These are phyloP conservation scores for Athalia cordata DNA, from an alignment of 2,888 invertebrate genomes.

Conservation along the genomic window DNA sequence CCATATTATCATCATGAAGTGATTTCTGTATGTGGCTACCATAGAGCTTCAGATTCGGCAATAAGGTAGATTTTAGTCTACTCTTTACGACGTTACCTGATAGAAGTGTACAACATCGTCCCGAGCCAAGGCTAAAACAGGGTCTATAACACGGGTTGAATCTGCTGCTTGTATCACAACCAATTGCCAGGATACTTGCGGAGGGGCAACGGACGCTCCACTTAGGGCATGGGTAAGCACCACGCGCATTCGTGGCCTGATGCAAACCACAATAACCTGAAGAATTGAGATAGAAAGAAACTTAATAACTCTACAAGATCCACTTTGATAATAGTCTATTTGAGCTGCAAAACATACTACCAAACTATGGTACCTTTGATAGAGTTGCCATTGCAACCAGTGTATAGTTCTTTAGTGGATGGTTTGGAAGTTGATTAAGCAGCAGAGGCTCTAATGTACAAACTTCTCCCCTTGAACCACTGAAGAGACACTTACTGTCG, in stretches of 20 bases:
- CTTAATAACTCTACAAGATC: background rate
- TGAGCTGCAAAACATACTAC: background rate
- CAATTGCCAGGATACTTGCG: constrained; percentile 94
- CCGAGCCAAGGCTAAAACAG: constrained; percentile 92
- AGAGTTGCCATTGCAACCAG: constrained; percentile 95
- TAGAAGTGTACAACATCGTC: constrained; percentile 91
- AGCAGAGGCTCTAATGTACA: constrained; percentile 83
- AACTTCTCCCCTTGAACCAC: constrained; percentile 97
- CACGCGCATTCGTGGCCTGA: constrained; percentile 85
- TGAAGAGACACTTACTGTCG: constrained; percentile 95
- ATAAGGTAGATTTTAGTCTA: constrained; percentile 22
- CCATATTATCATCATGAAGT: too few species aligned
- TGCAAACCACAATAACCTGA: constrained; percentile 85
- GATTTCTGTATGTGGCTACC: background rate
- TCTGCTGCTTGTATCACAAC: constrained; percentile 86
- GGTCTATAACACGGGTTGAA: constrained; percentile 82
- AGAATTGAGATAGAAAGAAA: constrained; percentile 52
- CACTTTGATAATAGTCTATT: background rate
- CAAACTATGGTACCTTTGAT: constrained; percentile 81
- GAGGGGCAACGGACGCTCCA: constrained; percentile 84
- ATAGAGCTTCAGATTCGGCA: background rate
- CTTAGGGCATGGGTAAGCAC: constrained; percentile 86
- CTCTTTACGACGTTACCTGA: constrained; percentile 75
- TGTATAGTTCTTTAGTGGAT: constrained; percentile 84
- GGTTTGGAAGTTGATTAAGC: constrained; percentile 76